A percentile compares a stretch with the other conserved stretches of the same genome.
Conservation (phyloP, 2,797 vertebrate species). For the Gastrophryne carolinensis region DNA sequence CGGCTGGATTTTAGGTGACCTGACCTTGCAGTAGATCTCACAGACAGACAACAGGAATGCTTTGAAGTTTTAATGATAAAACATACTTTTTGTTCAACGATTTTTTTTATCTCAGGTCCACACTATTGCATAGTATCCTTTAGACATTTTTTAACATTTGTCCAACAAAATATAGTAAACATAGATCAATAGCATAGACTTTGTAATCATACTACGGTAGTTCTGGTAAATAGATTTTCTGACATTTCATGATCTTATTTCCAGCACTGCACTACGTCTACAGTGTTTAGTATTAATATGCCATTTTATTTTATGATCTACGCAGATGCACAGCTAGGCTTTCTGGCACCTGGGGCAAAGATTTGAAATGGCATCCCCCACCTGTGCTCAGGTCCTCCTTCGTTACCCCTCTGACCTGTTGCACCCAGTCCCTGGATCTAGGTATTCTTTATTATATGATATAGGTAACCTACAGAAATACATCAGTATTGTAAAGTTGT, state of each 20-base stretch:
- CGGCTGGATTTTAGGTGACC: conserved; percentile 24
- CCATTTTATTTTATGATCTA: background rate
- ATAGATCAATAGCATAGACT: background rate
- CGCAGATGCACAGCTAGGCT: too few species aligned
- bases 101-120: conserved; percentile 41
- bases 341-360: too few species aligned
- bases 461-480: too few species aligned
- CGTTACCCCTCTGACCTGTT: too few species aligned
- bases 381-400: too few species aligned
- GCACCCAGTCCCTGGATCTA: too few species aligned
- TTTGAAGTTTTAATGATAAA: conserved; percentile 54
- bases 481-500: too few species aligned
- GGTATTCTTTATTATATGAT: too few species aligned
- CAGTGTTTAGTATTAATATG: background rate
- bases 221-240: background rate
- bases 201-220: too few species aligned
- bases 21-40: conserved; percentile 55
- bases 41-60: conserved; percentile 47
- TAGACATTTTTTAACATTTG: background rate
- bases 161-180: background rate
- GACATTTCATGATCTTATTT: background rate
- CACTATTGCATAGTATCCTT: background rate
- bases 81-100: conserved; percentile 47
- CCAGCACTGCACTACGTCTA: background rate
- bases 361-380: too few species aligned